Conservation (phyloP, 2,797 vertebrate genomes). For the Apodemus agrarius region DNA sequence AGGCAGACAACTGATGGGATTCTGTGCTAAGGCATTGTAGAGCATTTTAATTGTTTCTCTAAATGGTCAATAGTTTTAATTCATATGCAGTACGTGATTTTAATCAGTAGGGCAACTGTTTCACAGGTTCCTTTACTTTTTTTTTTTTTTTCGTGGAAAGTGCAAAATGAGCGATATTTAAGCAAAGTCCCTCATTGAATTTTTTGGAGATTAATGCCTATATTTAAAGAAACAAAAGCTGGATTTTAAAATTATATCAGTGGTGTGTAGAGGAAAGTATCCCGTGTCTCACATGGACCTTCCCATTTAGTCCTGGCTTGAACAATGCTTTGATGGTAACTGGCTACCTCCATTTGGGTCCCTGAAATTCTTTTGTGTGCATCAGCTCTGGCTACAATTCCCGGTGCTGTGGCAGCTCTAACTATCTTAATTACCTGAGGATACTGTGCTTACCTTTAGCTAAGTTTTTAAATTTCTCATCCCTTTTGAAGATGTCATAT, state of each 20-base stretch:
- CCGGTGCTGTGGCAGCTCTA: background rate
- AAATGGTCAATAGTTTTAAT: constrained; percentile 75
- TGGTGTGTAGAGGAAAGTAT: background rate
- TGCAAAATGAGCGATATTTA: constrained; percentile 24
- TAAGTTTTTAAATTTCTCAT: constrained; percentile 3
- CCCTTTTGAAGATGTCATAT: background rate
- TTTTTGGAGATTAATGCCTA: constrained; percentile 28
- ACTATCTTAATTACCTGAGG: background rate
- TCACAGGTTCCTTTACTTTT: background rate
- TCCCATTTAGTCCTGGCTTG: background rate
- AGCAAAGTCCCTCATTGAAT: background rate
- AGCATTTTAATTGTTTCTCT: constrained; percentile 63
- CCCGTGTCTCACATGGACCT: background rate
- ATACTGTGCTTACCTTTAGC: background rate
- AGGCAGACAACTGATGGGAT: constrained; percentile 62
- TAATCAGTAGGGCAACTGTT: constrained; percentile 59
- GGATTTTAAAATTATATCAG: background rate
- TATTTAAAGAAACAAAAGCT: constrained; percentile 3
- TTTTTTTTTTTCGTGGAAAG: background rate
- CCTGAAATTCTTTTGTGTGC: background rate
- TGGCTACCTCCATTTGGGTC: background rate
- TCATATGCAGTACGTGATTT: constrained; percentile 42
- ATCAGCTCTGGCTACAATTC: background rate
- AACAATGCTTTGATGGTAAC: background rate
- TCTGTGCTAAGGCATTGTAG: constrained; percentile 1